Percentiles rank a stretch among this genome's conserved stretches.
Evolutionary conservation across 2,113 vertebrate species (phyloP).

Genomic region (Atherinomorus stipes): DNA sequence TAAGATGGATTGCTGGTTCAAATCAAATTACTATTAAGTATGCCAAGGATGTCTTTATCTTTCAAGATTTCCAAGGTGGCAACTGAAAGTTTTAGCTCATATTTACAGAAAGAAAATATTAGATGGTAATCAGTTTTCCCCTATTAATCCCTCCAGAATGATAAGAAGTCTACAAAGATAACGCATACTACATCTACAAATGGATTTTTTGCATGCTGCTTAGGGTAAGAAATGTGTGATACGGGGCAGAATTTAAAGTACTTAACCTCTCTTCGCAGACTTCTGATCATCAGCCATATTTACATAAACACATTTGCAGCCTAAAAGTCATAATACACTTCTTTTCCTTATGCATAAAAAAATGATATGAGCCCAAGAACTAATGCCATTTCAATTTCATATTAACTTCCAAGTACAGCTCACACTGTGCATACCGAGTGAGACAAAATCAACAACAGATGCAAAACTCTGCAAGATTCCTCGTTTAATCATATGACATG

Average conservation of each 20-base stretch:
- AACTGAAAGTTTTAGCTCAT: neutral
- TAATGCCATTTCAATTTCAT: constrained; percentile 13
- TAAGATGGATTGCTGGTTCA: too few relatives aligned
- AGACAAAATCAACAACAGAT: constrained; percentile 51
- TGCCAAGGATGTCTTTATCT: too few relatives aligned
- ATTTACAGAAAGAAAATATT: neutral
- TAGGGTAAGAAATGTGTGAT: neutral
- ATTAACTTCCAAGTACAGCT: constrained; percentile 13
- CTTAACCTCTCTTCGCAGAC: constrained; percentile 3
- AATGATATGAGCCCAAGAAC: constrained; percentile 1
- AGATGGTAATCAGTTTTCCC: neutral
- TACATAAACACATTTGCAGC: constrained; percentile 32
- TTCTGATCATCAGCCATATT: constrained; percentile 32
- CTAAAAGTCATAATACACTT: constrained; percentile 28
- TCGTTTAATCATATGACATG: constrained; percentile 32
- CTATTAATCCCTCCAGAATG: neutral
- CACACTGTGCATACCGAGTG: constrained; percentile 10
- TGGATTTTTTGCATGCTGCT: neutral
- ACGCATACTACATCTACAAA: neutral
- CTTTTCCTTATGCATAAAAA: constrained; percentile 23
- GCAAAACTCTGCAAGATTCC: constrained; percentile 59
- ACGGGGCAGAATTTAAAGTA: constrained; percentile 3
- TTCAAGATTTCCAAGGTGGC: neutral
- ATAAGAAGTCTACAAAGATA: neutral
- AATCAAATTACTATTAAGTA: too few relatives aligned